A percentile compares a stretch with the other conserved stretches of the same genome.
Evolutionary conservation across 37 sponge, comb jelly and placozoan species (phyloP).

Genomic region (Ephydatia muelleri): DNA sequence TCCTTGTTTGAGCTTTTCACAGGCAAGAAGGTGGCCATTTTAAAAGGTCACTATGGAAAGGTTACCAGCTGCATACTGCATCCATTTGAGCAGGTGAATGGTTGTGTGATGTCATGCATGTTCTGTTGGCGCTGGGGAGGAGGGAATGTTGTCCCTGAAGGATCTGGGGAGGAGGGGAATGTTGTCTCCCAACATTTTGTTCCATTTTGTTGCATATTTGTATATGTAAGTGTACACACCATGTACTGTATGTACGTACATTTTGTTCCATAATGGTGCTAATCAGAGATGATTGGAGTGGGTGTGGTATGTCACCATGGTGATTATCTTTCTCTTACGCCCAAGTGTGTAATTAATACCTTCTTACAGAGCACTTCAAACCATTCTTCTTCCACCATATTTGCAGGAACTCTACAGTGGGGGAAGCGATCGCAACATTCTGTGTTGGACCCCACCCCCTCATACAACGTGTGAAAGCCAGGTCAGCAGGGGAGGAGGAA

Average conservation of each 20-base stretch:
- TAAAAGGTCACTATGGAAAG: constrained; percentile 68
- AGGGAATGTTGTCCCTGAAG: too few species aligned
- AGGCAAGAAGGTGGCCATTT: constrained; percentile 44
- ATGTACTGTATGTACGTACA: too few species aligned
- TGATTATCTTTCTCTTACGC: too few species aligned
- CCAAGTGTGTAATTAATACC: too few species aligned
- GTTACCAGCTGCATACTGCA: constrained; percentile 51
- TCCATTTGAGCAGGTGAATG: constrained; percentile 50
- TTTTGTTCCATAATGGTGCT: too few species aligned
- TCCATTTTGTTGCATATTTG: too few species aligned
- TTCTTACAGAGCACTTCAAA: neutral
- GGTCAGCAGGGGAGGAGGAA: too few species aligned
- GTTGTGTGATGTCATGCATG: neutral
- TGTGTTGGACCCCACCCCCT: constrained; percentile 48
- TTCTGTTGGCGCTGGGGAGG: too few species aligned
- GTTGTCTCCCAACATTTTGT: too few species aligned
- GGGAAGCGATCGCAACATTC: constrained; percentile 51
- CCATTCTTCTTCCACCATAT: neutral
- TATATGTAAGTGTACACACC: too few species aligned
- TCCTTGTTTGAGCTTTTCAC: constrained; percentile 46
- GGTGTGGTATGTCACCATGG: too few species aligned
- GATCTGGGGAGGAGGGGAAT: constrained; percentile 32
- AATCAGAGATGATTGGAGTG: too few species aligned
- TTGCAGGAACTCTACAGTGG: constrained; percentile 68
- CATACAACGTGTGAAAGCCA: neutral